These are phyloP conservation scores for Caiman crocodilus DNA, from an alignment of 2,797 vertebrate species.

Conservation along the genomic window DNA sequence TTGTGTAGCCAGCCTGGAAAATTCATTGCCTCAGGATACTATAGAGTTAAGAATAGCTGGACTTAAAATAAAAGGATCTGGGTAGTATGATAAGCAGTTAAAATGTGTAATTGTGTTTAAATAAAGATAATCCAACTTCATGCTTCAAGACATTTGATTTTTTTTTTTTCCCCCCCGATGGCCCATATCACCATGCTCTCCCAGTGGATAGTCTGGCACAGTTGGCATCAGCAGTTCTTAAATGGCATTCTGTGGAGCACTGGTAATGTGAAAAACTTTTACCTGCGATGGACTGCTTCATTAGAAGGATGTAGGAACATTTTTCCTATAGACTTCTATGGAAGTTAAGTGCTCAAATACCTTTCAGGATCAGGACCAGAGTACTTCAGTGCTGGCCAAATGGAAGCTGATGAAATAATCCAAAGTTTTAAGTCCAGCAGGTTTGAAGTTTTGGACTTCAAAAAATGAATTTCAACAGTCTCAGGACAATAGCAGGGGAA, in stretches of 20 bases:
- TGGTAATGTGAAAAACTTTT: not conserved
- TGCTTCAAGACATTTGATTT: not conserved
- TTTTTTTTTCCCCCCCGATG: too few species aligned
- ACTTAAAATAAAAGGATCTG: not conserved
- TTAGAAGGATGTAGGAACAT: too few species aligned
- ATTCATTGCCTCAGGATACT: not conserved
- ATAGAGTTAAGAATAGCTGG: not conserved
- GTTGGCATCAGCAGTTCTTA: not conserved
- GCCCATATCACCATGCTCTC: not conserved
- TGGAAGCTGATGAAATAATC: not conserved
- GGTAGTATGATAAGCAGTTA: not conserved
- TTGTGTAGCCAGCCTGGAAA: not conserved
- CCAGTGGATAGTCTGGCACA: not conserved
- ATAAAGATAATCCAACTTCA: accelerated
- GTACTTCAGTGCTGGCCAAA: not conserved
- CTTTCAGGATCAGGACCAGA: not conserved
- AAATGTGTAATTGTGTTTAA: not conserved
- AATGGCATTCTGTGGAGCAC: not conserved
- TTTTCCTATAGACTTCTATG: too few species aligned
- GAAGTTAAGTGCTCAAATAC: not conserved
- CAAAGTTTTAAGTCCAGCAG: not conserved
- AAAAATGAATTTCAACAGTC: too few species aligned
- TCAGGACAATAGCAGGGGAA: too few species aligned
- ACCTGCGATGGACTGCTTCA: not conserved
- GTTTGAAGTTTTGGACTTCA: too few species aligned